Evolutionary conservation across 2,113 vertebrate genomes (phyloP).

Genomic region (Castor canadensis): DNA sequence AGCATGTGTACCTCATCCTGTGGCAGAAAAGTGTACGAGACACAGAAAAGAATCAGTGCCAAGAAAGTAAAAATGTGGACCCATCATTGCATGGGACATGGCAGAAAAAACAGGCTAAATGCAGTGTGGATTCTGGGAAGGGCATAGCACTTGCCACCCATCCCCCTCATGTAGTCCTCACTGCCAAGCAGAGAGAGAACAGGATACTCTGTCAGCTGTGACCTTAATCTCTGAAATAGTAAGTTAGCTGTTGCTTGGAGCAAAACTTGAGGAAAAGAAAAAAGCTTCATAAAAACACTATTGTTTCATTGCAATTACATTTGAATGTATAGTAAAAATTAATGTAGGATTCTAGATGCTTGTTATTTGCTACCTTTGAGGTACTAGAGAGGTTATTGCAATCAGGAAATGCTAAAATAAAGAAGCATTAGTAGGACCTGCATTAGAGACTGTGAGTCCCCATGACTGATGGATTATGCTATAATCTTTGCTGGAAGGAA

Average conservation of each 20-base stretch:
- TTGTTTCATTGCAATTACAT: background rate
- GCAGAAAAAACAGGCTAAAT: background rate
- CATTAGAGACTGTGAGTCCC: background rate
- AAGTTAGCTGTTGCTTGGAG: background rate
- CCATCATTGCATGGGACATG: background rate
- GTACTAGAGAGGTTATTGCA: background rate
- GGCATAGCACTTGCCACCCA: rapidly evolving
- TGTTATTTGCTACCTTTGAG: background rate
- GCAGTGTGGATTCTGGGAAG: background rate
- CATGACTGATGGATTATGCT: background rate
- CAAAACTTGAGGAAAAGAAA: background rate
- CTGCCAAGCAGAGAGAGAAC: background rate
- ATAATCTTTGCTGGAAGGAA: background rate
- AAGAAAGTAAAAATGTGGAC: background rate
- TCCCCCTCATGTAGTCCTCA: background rate
- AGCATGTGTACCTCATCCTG: background rate
- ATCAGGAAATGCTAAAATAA: background rate
- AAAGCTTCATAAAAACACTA: background rate
- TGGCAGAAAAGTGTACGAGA: background rate
- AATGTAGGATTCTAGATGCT: background rate
- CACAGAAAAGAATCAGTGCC: background rate
- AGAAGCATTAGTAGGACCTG: background rate
- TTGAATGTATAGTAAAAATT: background rate
- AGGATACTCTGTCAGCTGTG: background rate
- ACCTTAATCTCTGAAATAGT: background rate